phyloP scores from a whole-genome alignment of 2,888 invertebrate species.

The Drosophila antonietae region DNA sequence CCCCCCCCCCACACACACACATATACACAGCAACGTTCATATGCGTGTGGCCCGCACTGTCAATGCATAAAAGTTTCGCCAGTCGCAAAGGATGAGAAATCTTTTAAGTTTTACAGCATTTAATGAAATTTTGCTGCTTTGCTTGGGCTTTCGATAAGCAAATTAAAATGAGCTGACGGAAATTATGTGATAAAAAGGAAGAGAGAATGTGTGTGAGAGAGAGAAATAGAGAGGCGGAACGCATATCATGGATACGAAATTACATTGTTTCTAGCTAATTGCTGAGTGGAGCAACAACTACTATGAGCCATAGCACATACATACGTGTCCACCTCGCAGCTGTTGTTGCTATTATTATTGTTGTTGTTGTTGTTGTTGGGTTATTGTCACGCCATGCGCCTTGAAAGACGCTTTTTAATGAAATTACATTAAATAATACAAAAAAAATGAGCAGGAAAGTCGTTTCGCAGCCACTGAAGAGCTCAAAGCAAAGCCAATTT shows the following conservation, averaged over 20 bases:
- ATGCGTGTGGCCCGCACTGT: conserved; percentile 9
- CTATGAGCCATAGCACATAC: neutral
- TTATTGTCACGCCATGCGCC: conserved; percentile 23
- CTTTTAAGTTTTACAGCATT: conserved; percentile 9
- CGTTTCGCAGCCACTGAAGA: conserved; percentile 1
- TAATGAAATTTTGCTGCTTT: conserved; percentile 3
- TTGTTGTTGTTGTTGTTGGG: conserved; percentile 11
- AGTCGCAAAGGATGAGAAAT: conserved; percentile 1
- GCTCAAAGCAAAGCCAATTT: conserved; percentile 46
- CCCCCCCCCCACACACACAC: neutral
- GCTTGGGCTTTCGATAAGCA: neutral
- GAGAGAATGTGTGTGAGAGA: neutral
- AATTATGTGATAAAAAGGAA: neutral
- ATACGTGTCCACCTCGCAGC: neutral
- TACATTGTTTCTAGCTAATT: neutral
- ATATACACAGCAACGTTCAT: neutral
- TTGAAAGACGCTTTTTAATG: conserved; percentile 58
- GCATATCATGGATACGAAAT: neutral
- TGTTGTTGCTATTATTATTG: conserved; percentile 13
- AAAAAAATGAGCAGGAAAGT: conserved; percentile 49
- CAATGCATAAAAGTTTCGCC: neutral
- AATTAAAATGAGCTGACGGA: conserved; percentile 5
- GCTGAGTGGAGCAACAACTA: neutral
- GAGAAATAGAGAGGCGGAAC: neutral
- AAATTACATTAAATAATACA: conserved; percentile 67